Evolutionary conservation across 2,888 invertebrate species (phyloP).

Genomic region (Toxonevra muliebris): DNA sequence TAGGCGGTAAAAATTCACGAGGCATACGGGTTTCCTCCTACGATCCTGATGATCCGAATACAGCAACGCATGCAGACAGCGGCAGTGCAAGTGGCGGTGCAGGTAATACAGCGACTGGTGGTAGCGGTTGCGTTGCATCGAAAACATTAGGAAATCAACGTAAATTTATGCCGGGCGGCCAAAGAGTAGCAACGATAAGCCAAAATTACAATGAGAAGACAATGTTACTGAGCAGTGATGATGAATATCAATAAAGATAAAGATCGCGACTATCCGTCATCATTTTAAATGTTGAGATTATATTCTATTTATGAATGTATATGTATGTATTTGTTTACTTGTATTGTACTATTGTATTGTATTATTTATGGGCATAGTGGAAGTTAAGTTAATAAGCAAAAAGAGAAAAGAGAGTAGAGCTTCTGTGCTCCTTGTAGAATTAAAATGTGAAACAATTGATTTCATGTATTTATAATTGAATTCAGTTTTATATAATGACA

Average conservation of each 20-base stretch:
- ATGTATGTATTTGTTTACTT: too few species aligned
- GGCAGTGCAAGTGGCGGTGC: conserved; percentile 55
- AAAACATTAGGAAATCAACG: conserved; percentile 65
- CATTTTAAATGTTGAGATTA: too few species aligned
- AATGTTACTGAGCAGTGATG: conserved; percentile 93
- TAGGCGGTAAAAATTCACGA: conserved; percentile 73
- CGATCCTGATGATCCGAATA: conserved; percentile 74
- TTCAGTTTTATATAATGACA: too few species aligned
- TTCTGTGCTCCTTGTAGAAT: too few species aligned
- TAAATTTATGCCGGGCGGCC: conserved; percentile 72
- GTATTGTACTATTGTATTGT: too few species aligned
- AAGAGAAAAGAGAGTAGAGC: too few species aligned
- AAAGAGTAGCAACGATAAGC: conserved; percentile 81
- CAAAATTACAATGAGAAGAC: conserved; percentile 95
- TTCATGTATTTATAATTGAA: too few species aligned
- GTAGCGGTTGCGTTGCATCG: conserved; percentile 64
- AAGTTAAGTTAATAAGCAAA: too few species aligned
- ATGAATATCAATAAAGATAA: conserved; percentile 81
- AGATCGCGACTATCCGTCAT: neutral
- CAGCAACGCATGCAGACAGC: conserved; percentile 46
- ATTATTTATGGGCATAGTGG: too few species aligned
- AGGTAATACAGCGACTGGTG: conserved; percentile 44
- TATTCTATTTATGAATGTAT: too few species aligned
- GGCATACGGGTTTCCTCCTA: conserved; percentile 74
- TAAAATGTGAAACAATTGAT: too few species aligned